phyloP scores from a whole-genome alignment of 2,888 invertebrate genomes.

The Allolobophora icterica region DNA sequence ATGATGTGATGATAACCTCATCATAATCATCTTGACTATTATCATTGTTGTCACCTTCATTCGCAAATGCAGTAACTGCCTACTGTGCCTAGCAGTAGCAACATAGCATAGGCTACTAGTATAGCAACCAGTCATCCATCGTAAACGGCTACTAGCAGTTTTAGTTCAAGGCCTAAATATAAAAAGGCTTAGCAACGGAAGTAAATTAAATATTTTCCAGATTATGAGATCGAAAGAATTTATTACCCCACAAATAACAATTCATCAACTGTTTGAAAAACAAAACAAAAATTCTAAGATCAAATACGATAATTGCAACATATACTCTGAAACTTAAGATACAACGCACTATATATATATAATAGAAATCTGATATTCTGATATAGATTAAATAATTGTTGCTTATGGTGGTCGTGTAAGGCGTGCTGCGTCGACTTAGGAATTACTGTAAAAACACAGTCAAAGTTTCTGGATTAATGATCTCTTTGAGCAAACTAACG shows the following conservation, averaged over 20 bases:
- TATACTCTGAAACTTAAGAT: background rate
- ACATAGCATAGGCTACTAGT: too few relatives aligned
- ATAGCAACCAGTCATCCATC: too few relatives aligned
- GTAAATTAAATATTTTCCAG: background rate
- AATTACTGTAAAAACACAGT: background rate
- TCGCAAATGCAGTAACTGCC: too few relatives aligned
- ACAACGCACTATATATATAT: background rate
- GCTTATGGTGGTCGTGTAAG: background rate
- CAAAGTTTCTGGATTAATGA: background rate
- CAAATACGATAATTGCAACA: background rate
- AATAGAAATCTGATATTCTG: conserved; percentile 8
- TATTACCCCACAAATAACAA: conserved; percentile 3
- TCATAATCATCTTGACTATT: too few relatives aligned
- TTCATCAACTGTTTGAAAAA: background rate
- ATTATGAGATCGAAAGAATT: background rate
- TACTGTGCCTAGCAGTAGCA: too few relatives aligned
- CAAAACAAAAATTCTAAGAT: background rate
- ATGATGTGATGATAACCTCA: too few relatives aligned
- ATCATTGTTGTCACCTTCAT: too few relatives aligned
- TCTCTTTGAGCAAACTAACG: background rate
- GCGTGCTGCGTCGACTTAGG: background rate
- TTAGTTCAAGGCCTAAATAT: too few relatives aligned
- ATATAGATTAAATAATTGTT: background rate
- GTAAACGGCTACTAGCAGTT: too few relatives aligned
- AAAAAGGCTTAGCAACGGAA: too few relatives aligned